Base-by-base conservation (phyloP, 2,888 invertebrate genomes). In the Beris morrisii region DNA sequence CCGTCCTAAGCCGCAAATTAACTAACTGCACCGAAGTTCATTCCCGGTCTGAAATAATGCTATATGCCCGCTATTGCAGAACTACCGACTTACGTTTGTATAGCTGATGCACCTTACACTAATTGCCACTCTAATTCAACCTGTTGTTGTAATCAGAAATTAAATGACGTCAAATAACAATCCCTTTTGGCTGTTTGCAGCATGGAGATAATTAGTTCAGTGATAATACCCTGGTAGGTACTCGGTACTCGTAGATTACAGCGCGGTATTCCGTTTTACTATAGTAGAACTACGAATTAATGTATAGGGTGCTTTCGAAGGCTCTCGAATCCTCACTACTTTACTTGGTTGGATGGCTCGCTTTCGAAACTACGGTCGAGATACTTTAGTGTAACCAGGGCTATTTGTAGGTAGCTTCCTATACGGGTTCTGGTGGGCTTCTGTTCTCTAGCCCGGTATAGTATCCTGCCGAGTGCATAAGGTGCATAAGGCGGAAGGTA, bases 71-170 rank as follows among this genome's bases (percentile, higher is more conserved):
- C 9, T 7, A 7, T 9, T 38, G 9, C 38, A 38, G 38, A n/a
- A 13, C n/a, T 48, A 5, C 48, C 5, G 12, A n/a, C 48, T 11
- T 48, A 48, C 15, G 5, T 13, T 13, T 1, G 9, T 38, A 9
- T 38, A 38, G 38, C 38, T 38, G 38, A 38, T 38, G 2, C 38
- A 38, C 38, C 38, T 38, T 15, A 48, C 15, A 13, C 48, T 48
- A 48, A 48, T 48, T 48, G 48, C 48, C 15, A 48, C 48, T 48
- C 48, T 48, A n/a, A 48, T 48, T 48, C 48, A 48, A 48, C 48
- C 48, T 48, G 48, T 48, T 48, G 48, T 48, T 48, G 48, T 48
- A 48, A 6, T 48, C 48, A 48, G 48, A 48, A 48, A 48, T 48
- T 48, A 48, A 48, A 48, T 48, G 48, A 15, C 15, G 15, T 48